These are phyloP conservation scores for Tamias sibiricus DNA, from an alignment of 2,113 vertebrate genomes.

Conservation along the genomic window DNA sequence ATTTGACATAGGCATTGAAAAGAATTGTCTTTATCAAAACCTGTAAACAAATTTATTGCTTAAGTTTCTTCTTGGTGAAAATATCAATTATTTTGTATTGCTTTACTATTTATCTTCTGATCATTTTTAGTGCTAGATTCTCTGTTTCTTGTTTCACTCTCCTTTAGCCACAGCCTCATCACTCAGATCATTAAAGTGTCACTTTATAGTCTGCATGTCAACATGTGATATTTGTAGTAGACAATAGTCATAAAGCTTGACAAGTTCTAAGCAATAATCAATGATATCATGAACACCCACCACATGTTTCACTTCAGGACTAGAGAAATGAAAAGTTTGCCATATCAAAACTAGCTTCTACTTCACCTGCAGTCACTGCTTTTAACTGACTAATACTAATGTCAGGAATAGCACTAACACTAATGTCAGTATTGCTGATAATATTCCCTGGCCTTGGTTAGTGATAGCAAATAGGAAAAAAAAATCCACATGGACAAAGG, in stretches of 20 bases:
- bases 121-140: neutral
- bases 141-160: neutral
- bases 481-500: neutral
- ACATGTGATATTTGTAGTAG: neutral
- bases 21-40: neutral
- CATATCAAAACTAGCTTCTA: neutral
- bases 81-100: neutral
- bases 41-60: neutral
- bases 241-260: neutral
- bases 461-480: neutral
- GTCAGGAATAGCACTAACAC: neutral
- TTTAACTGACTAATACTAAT: neutral
- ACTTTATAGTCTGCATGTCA: neutral
- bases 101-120: neutral
- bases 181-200: neutral
- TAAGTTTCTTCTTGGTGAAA: constrained; percentile 5
- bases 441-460: neutral
- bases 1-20: constrained; percentile 2
- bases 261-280: neutral
- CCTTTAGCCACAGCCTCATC: neutral
- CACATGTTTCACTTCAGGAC: neutral
- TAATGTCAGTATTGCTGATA: neutral
- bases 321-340: neutral
- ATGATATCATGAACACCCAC: neutral
- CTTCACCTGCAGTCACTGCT: neutral